A percentile compares a stretch with the other conserved stretches of the same genome.
Evolutionary conservation across 1,140 invertebrate species (phyloP).

Genomic region (Drosophila simulans): DNA sequence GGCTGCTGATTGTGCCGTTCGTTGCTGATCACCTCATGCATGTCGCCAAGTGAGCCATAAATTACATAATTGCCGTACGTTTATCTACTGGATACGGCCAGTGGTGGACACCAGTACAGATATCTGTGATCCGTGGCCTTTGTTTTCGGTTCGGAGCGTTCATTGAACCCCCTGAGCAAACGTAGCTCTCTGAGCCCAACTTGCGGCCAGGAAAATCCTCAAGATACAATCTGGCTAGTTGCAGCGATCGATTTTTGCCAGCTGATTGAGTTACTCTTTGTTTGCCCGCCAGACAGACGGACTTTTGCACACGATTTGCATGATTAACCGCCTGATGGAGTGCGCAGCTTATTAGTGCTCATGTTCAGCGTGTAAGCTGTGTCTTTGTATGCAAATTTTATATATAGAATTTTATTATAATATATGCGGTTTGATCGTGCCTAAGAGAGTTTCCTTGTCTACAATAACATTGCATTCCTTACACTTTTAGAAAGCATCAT

Average conservation of each 20-base stretch:
- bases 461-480: slow-evolving; percentile 2
- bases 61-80: slow-evolving; percentile 67
- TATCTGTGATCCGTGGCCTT: slow-evolving; percentile 38
- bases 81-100: slow-evolving; percentile 40
- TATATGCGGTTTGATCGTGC: slow-evolving; percentile 4
- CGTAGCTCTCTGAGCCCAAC: slow-evolving; percentile 15
- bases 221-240: slow-evolving; percentile 32
- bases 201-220: neutral
- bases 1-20: slow-evolving; percentile 49
- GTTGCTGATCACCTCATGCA: slow-evolving; percentile 37
- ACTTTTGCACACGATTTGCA: slow-evolving; percentile 63
- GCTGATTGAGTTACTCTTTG: slow-evolving; percentile 32
- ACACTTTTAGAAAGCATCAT: neutral
- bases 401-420: slow-evolving; percentile 14
- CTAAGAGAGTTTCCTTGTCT: slow-evolving; percentile 30
- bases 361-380: slow-evolving; percentile 44
- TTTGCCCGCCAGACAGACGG: slow-evolving; percentile 21
- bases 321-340: slow-evolving; percentile 55
- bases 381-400: slow-evolving; percentile 69
- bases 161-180: slow-evolving; percentile 22
- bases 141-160: slow-evolving; percentile 38
- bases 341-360: slow-evolving; percentile 60
- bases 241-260: slow-evolving; percentile 47
- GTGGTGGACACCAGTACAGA: neutral
- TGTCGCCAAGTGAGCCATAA: slow-evolving; percentile 57